These are phyloP conservation scores for Apoda limacodes DNA, from an alignment of 2,888 invertebrate species.

Conservation along the genomic window DNA sequence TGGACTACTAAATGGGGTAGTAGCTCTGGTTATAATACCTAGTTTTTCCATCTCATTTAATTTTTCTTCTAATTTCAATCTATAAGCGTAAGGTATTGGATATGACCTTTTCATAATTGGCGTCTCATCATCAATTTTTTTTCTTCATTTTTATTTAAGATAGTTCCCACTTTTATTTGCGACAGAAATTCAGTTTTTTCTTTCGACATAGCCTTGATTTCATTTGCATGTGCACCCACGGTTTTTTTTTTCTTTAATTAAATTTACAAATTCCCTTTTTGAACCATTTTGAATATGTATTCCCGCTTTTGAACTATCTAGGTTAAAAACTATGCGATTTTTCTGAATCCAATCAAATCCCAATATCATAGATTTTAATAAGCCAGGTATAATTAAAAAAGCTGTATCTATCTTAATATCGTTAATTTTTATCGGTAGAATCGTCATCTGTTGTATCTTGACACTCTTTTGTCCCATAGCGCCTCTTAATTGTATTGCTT, in stretches of 20 bases:
- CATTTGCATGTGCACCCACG: too few species aligned
- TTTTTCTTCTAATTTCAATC: constrained; percentile 16
- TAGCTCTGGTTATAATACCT: constrained; percentile 14
- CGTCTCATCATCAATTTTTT: constrained; percentile 10
- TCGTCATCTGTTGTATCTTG: constrained; percentile 7
- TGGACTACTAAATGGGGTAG: constrained; percentile 19
- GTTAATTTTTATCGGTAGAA: constrained; percentile 6
- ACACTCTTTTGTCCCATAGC: constrained; percentile 14
- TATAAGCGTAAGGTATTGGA: constrained; percentile 20
- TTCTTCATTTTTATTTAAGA: too few species aligned
- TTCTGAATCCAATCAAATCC: constrained; percentile 15
- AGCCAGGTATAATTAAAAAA: constrained; percentile 7
- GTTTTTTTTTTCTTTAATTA: too few species aligned
- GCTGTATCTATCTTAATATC: background rate
- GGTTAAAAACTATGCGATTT: too few species aligned
- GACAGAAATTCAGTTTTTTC: too few species aligned
- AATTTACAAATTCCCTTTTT: too few species aligned
- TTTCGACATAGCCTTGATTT: too few species aligned
- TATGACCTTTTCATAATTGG: constrained; percentile 18
- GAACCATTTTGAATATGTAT: too few species aligned
- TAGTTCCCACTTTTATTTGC: background rate
- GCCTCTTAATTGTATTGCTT: constrained; percentile 10
- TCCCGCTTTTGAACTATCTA: too few species aligned
- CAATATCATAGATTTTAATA: constrained; percentile 8
- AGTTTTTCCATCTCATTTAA: constrained; percentile 16